These are phyloP conservation scores for Drosophila lacicola DNA, from an alignment of 2,888 invertebrate species.

Conservation along the genomic window DNA sequence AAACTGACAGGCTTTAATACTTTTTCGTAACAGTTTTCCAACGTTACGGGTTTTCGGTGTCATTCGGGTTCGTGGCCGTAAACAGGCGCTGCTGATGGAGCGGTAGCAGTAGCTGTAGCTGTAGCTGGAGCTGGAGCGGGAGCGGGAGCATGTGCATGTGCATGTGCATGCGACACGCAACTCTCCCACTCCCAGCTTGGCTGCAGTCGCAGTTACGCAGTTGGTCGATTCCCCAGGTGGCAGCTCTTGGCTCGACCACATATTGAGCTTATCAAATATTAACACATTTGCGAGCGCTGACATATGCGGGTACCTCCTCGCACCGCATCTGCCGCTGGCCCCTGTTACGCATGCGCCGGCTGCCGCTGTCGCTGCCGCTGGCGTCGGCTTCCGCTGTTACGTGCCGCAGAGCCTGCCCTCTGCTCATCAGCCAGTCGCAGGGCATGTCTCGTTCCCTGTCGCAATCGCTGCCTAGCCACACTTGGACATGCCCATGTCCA, in stretches of 20 bases:
- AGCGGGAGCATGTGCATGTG: too few species aligned
- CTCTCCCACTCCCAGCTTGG: slow-evolving; percentile 5
- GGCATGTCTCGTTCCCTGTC: too few species aligned
- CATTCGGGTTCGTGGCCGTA: slow-evolving; percentile 46
- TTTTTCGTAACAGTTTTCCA: slow-evolving; percentile 71
- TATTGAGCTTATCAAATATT: slow-evolving; percentile 80
- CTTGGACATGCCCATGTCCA: slow-evolving; percentile 42
- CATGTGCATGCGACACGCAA: slow-evolving; percentile 65
- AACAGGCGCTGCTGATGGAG: slow-evolving; percentile 22
- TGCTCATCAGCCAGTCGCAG: slow-evolving; percentile 2
- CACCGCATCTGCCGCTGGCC: background rate
- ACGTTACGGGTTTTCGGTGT: slow-evolving; percentile 63
- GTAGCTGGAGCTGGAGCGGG: slow-evolving; percentile 9
- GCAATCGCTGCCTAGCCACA: slow-evolving; percentile 4
- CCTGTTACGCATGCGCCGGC: slow-evolving; percentile 55
- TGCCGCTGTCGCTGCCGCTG: slow-evolving; percentile 12
- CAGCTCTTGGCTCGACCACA: slow-evolving; percentile 59
- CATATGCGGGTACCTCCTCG: slow-evolving; percentile 51
- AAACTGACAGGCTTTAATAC: slow-evolving; percentile 74
- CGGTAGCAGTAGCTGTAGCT: background rate
- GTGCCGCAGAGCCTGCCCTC: slow-evolving; percentile 44
- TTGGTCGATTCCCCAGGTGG: slow-evolving; percentile 37
- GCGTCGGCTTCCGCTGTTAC: slow-evolving; percentile 72
- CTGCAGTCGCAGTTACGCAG: slow-evolving; percentile 10
- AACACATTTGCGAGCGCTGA: slow-evolving; percentile 77